Conservation (phyloP, 2,113 vertebrate species). For the Desmodus rotundus region DNA sequence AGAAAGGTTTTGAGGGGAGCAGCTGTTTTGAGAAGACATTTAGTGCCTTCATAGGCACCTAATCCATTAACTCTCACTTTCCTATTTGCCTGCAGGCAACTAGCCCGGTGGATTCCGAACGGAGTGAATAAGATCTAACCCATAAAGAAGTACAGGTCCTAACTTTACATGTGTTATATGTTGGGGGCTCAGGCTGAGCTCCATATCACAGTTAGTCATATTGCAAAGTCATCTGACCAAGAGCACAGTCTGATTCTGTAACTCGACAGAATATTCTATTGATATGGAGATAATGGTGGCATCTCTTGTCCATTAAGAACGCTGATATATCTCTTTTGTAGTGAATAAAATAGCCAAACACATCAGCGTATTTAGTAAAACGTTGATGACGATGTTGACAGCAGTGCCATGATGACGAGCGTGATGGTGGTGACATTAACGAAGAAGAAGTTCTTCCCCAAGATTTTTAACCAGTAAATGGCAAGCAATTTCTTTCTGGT, state of each 20-base stretch:
- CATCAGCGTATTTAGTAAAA: background rate
- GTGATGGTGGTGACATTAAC: background rate
- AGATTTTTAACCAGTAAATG: background rate
- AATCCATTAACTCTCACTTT: background rate
- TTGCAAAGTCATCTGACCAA: background rate
- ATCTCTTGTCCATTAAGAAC: background rate
- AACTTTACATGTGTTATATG: slow-evolving; percentile 6
- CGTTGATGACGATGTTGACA: background rate
- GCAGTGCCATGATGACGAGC: background rate
- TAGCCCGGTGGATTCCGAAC: slow-evolving; percentile 29
- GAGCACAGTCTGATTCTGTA: background rate
- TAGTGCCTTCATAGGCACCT: background rate
- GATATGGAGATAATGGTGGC: background rate
- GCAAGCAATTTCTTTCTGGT: background rate
- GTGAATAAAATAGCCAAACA: background rate
- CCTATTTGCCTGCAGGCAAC: slow-evolving; percentile 55
- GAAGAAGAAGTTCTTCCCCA: background rate
- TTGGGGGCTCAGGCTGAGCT: slow-evolving; percentile 51
- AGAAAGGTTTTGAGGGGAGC: slow-evolving; percentile 9
- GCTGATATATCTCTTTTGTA: background rate
- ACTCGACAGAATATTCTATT: background rate
- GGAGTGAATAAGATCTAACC: slow-evolving; percentile 9
- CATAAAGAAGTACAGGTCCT: slow-evolving; percentile 6
- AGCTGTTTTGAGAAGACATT: slow-evolving; percentile 20
- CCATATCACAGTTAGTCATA: background rate